A percentile compares a stretch with the other conserved stretches of the same genome.
Evolutionary conservation across 2,888 invertebrate species (phyloP).

Genomic region (Allolobophora icterica): DNA sequence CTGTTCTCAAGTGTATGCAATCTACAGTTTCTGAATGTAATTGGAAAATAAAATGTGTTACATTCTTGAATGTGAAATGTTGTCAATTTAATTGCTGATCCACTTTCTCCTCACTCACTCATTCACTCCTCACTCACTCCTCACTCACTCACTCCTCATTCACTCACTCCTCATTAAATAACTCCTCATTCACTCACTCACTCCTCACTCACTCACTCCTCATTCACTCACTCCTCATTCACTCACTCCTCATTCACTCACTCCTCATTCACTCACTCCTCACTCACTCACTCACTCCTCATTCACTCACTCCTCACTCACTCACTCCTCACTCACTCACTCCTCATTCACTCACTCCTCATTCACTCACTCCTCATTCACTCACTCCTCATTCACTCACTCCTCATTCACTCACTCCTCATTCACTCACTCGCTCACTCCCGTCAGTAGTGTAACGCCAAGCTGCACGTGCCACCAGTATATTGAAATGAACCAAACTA

Average conservation of each 20-base stretch:
- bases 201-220: no score
- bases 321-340: background rate
- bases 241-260: no score
- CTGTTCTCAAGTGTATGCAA: constrained; percentile 17
- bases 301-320: background rate
- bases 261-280: background rate
- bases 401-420: no score
- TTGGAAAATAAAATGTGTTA: background rate
- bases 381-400: background rate
- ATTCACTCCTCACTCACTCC: background rate
- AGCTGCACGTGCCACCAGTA: background rate
- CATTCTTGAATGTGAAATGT: background rate
- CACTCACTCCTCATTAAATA: no score
- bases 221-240: background rate
- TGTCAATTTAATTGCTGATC: background rate
- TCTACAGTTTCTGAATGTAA: background rate
- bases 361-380: background rate
- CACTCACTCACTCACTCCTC: background rate
- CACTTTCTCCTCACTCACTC: no score
- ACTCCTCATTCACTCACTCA: background rate
- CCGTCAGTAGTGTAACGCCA: no score
- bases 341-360: no score
- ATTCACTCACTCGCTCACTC: background rate
- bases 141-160: background rate
- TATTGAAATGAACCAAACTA: background rate